phyloP scores from a whole-genome alignment of 2,888 invertebrate species.

The Coenonympha glycerion region DNA sequence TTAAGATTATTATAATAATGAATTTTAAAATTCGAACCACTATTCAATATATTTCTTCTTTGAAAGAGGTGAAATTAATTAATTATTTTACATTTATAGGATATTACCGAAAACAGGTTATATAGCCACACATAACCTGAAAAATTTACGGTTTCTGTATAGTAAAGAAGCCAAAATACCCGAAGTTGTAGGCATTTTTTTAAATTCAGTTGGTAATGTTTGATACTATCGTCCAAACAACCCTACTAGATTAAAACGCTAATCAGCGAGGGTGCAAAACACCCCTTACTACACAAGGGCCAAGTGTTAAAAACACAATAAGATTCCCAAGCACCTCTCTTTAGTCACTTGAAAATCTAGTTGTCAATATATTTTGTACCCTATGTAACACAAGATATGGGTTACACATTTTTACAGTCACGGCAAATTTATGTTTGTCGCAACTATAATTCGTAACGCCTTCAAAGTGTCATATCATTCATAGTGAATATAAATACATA shows the following conservation, averaged over 20 bases:
- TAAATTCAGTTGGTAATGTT: too few relatives aligned
- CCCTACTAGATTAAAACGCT: constrained; percentile 71
- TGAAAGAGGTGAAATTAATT: too few relatives aligned
- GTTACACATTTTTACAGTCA: background rate
- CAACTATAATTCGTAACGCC: constrained; percentile 68
- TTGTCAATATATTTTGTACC: constrained; percentile 25
- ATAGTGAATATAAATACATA: constrained; percentile 68
- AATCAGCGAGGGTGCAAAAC: constrained; percentile 73
- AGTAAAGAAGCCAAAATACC: too few relatives aligned
- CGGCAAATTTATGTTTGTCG: constrained; percentile 27
- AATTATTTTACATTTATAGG: too few relatives aligned
- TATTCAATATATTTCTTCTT: too few relatives aligned
- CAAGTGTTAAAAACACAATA: constrained; percentile 75
- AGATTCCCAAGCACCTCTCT: constrained; percentile 51
- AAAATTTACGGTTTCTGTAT: background rate
- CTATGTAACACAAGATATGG: constrained; percentile 30
- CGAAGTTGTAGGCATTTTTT: too few relatives aligned
- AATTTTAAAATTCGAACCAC: too few relatives aligned
- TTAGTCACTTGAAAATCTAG: constrained; percentile 24
- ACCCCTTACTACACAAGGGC: constrained; percentile 57
- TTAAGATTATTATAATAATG: too few relatives aligned
- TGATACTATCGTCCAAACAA: constrained; percentile 46
- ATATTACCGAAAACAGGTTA: too few relatives aligned
- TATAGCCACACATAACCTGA: too few relatives aligned
- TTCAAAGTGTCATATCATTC: constrained; percentile 74